phyloP scores from a whole-genome alignment of 2,888 invertebrate species.

The Euzetes globulus region DNA sequence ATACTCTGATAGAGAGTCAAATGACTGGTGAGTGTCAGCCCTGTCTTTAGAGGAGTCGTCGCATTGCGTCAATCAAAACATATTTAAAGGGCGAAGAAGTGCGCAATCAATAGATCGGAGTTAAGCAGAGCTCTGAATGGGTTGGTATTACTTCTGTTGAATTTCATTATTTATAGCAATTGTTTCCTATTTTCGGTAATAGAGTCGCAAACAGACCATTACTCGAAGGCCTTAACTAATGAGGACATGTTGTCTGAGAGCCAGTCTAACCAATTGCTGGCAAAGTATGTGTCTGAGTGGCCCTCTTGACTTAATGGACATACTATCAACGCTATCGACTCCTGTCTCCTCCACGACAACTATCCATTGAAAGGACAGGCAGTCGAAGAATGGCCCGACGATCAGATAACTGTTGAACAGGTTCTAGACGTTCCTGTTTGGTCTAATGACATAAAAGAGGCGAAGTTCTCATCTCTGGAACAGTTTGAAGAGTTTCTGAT shows the following conservation, averaged over 20 bases:
- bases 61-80: background rate
- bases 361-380: background rate
- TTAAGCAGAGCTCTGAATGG: background rate
- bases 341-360: background rate
- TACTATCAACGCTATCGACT: slow-evolving; percentile 46
- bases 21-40: background rate
- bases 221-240: background rate
- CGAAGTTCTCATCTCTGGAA: slow-evolving; percentile 53
- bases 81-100: background rate
- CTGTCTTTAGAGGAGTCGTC: background rate
- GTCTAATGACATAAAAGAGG: slow-evolving; percentile 50
- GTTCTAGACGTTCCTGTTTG: slow-evolving; percentile 70
- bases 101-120: background rate
- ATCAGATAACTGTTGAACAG: slow-evolving; percentile 53
- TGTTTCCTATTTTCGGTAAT: background rate
- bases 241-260: background rate
- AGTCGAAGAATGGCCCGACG: background rate
- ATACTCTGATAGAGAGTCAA: background rate
- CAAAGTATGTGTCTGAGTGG: slow-evolving; percentile 86
- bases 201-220: slow-evolving; percentile 33
- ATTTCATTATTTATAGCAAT: background rate
- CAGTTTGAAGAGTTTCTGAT: slow-evolving; percentile 72
- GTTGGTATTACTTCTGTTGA: background rate
- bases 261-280: slow-evolving; percentile 49
- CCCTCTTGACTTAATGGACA: slow-evolving; percentile 83